Base-by-base conservation (phyloP, 2,113 vertebrate species). In the Scytalopus superciliaris region DNA sequence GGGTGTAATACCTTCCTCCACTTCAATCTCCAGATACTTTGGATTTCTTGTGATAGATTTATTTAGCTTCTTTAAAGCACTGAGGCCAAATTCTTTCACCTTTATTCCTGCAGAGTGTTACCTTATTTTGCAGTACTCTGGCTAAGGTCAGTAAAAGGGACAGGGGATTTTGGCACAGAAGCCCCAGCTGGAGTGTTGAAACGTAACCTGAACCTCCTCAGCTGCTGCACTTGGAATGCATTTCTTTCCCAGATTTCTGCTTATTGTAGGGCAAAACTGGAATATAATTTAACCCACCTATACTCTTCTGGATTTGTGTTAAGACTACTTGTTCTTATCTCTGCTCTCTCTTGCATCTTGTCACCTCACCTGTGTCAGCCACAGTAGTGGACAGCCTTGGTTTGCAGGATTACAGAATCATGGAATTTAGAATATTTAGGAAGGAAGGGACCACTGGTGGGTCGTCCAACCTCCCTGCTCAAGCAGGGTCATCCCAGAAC, bases 31-130 rank as follows among this genome's bases (percentile, higher is more conserved):
- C 68, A 92, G 52, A 62, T 84, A 89, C 70, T 87, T 92, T 52
- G 52, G 84, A 82, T 74, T 84, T 87, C 64, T 42, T 56, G 60
- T 40, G 75, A 63, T 27, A 37, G 68, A 73, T 92, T 79, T 79
- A 94, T 94, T 92, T 86, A 87, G 52, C 73, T 77, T 91, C 78
- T 84, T 28, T 79, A 79, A 92, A 77, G 10, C 44, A 76, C 59
- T 23, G 37, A 52, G n/a, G 50, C 19, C 10, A 81, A 62, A 59
- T 55, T 56, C 64, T 77, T 57, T 56, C 23, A 62, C 49, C 49
- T 83, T 75, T 79, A 30, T 12, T 90, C 22, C 42, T 57, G 7
- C 7, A 66, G 39, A 62, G 5, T 0, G 0, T 55, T 76, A 42
- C 42, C 15, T 95, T 78, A 82, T 76, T 88, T 84, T 88, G 25